Base-by-base conservation (phyloP, 2,113 vertebrate species). In the Rhinogobius similis region DNA sequence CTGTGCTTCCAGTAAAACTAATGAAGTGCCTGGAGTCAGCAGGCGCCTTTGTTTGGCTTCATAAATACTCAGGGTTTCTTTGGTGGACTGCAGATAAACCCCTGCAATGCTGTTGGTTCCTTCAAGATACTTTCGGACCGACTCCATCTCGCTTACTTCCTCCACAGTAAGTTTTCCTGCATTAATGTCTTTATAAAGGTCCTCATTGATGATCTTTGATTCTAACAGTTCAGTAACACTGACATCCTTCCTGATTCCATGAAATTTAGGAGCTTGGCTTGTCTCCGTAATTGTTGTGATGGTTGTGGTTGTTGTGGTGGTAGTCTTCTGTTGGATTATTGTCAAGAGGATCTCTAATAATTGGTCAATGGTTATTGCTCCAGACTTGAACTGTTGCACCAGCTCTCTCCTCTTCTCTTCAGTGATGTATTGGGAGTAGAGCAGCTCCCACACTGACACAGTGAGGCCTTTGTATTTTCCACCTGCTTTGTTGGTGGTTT, bases 101-200 rank as follows among this genome's bases (percentile, higher is more conserved):
- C 96, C 96, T 0, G 93, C 93, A 0, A 98, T 91, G 5, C 83
- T 85, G 0, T 95, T 94, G 0, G 95, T 97, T 8, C 94, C 95
- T 67, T 93, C 90, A 68, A 98, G 89, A 78, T 94, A 98, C 61
- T 93, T 94, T 75, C 90, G 94, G 73, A 98, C 94, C 0, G 88
- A 88, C 69, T 93, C 92, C 90, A 95, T 92, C 74, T 87, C 29
- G 0, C 81, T 65, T 0, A 96, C 90, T 0, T 93, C 94, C 0
- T 93, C 88, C 39, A 90, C 93, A 0, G 92, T 94, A 0, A 94
- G 82, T 77, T 94, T 85, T 0, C 95, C 95, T 0, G 92, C 74
- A 10, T 93, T 88, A 48, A 97, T 89, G 13, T 92, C 90, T 41
- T 86, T 85, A 0, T 21, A 90, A 24, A 92, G 75, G 1, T 94